Conservation (phyloP, 1,140 invertebrate species). For the Eulimnadia texana region DNA sequence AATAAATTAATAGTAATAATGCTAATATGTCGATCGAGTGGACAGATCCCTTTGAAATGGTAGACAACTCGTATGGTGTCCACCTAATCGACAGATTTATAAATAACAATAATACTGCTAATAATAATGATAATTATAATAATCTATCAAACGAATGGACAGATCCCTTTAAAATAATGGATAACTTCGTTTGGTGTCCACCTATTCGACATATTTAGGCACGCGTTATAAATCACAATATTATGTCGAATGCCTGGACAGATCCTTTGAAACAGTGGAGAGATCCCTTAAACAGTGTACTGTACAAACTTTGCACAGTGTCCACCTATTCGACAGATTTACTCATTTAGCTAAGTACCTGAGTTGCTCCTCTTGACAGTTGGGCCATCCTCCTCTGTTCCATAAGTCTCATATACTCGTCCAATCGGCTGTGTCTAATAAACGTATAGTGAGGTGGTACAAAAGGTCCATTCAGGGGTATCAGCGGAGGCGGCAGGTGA, state of each 20-base stretch:
- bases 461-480: conserved; percentile 12
- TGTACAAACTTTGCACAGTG: neutral
- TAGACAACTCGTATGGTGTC: no score
- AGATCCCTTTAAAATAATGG: no score
- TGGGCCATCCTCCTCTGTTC: conserved; percentile 38
- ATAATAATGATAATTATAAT: no score
- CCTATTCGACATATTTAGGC: no score
- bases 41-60: no score
- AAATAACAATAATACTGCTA: no score
- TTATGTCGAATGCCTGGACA: neutral
- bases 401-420: conserved; percentile 39
- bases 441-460: conserved; percentile 37
- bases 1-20: no score
- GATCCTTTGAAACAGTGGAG: neutral
- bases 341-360: conserved; percentile 32
- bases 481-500: conserved; percentile 12
- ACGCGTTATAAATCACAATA: neutral
- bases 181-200: no score
- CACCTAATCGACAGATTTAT: no score
- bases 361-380: conserved; percentile 48
- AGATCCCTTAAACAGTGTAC: neutral
- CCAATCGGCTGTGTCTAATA: conserved; percentile 30
- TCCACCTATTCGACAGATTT: neutral
- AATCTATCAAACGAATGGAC: no score
- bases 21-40: no score